Base-by-base conservation (phyloP, 2,888 invertebrate species). In the Drymonia ruficornis region DNA sequence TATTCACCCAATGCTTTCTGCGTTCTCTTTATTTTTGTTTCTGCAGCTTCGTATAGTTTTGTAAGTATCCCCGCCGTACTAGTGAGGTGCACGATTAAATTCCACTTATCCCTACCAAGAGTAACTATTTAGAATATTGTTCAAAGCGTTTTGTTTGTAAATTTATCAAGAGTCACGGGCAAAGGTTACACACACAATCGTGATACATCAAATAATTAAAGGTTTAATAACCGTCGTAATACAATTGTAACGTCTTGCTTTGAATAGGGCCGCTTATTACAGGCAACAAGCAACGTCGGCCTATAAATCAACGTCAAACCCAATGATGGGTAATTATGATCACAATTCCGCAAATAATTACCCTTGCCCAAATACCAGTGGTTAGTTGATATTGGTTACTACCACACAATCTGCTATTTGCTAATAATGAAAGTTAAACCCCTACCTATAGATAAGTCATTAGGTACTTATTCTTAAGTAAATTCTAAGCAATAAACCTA, bases 1-100 rank as follows among this genome's bases (percentile, higher is more conserved):
- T 57, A 56, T 36, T 54, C 55, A 28, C 56, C 48, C 51, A 53
- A 51, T 49, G 49, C 12, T 2, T n/a, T 34, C 23, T 44, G n/a
- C 38, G n/a, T 36, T 19, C 47, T 53, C 19, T 38, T 28, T 36
- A 5, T 36, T 29, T 52, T 56, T 18, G 38, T 38, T 51, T 50
- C 38, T 28, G 29, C 42, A 40, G 29, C 29, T 31, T 31, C 9
- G 31, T 31, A n/a, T n/a, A n/a, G n/a, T n/a, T n/a, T n/a, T n/a
- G n/a, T n/a, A n/a, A n/a, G n/a, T n/a, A n/a, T n/a, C n/a, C n/a
- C n/a, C n/a, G n/a, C n/a, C n/a, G n/a, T n/a, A n/a, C n/a, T n/a
- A n/a, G n/a, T n/a, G n/a, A n/a, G n/a, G n/a, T n/a, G n/a, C n/a
- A n/a, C n/a, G n/a, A n/a, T n/a, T n/a, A n/a, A n/a, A n/a, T n/a